Evolutionary conservation across 2,888 invertebrate genomes (phyloP).

Genomic region (Ernsta delagoae): DNA sequence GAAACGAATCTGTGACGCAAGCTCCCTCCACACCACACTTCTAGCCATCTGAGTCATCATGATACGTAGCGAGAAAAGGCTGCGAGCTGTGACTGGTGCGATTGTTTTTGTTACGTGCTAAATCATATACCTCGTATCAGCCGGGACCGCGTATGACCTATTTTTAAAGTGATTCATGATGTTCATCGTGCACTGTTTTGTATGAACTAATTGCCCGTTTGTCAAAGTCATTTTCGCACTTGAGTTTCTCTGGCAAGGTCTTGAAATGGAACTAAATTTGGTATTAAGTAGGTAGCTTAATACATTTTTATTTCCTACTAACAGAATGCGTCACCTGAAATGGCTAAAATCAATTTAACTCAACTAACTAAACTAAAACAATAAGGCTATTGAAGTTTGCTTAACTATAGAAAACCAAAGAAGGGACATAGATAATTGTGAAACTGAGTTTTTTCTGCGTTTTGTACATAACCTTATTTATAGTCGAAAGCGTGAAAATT

Average conservation of each 20-base stretch:
- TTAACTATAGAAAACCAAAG: neutral
- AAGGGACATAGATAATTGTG: neutral
- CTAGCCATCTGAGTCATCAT: constrained; percentile 63
- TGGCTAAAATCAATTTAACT: too few species aligned
- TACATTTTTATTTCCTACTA: too few species aligned
- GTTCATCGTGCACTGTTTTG: neutral
- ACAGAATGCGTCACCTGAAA: too few species aligned
- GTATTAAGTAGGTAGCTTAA: too few species aligned
- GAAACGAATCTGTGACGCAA: constrained; percentile 58
- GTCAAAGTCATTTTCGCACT: too few species aligned
- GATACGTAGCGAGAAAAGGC: constrained; percentile 56
- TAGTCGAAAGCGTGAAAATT: neutral
- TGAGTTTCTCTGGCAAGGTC: too few species aligned
- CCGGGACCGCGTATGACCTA: constrained; percentile 17
- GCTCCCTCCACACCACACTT: constrained; percentile 31
- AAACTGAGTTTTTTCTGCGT: neutral
- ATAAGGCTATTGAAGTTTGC: neutral
- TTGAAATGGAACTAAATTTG: too few species aligned
- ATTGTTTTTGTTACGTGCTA: constrained; percentile 59
- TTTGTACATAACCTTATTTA: neutral
- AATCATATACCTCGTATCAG: constrained; percentile 45
- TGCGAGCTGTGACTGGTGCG: constrained; percentile 53
- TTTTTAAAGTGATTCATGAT: constrained; percentile 29
- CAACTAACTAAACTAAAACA: neutral
- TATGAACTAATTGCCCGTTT: neutral